Base-by-base conservation (phyloP, 2,797 vertebrate species). In the Falco naumanni region DNA sequence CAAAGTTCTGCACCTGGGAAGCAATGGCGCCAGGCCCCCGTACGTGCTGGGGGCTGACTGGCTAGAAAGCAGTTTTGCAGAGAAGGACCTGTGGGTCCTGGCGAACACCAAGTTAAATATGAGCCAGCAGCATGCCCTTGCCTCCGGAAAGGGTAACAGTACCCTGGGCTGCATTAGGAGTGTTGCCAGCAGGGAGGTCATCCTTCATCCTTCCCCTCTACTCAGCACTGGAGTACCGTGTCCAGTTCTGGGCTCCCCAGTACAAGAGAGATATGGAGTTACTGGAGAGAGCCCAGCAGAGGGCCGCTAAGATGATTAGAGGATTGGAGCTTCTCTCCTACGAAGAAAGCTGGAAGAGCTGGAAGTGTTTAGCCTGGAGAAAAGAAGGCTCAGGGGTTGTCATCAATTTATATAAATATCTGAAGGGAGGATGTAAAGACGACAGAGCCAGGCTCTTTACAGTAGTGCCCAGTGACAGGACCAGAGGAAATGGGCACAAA, bases 241-340 rank as follows among this genome's bases (percentile, higher is more conserved):
- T 86, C 34, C 78, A 37, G 60, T 33, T 68, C 22, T 21, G 29
- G 56, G 29, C n/a, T 76, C 16, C 43, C 10, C 45, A 25, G 21
- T 14, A 64, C 16, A 25, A 28, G 45, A 37, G 41, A 76, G 19
- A 21, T 14, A 25, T 1, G 7, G 60, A 81, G n/a, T 26, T 45
- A 8, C 45, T 63, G 33, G 57, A 84, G 22, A 39, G n/a, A 59
- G 22, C 84, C 57, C 31, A 84, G 39, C 16, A 77, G 37, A 84
- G 10, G 13, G 19, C 66, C 0, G 0, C 10, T 37, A 41, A 54
- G 7, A 18, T 70, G 22, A 34, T 59, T 28, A 63, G 31, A 29
- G 57, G 26, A 33, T 29, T 74, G 43, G 16, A 66, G 39, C 34
- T 34, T 45, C 31, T 64, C 22, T 80, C 15, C 45, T 81, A 5